phyloP scores from a whole-genome alignment of 92 coral and sea anemone genomes.

The Paramuricea clavata region DNA sequence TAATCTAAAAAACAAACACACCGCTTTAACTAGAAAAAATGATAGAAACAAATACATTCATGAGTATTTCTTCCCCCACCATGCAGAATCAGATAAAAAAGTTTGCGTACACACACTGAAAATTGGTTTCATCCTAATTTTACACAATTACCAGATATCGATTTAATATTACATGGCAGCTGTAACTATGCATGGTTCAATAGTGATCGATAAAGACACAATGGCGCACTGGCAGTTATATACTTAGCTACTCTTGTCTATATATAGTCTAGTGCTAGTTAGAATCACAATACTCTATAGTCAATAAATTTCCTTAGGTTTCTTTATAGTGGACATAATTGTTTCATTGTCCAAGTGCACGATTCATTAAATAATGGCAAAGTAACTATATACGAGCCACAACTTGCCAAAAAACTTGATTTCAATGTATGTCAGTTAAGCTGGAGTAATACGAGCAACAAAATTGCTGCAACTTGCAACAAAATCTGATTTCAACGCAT shows the following conservation, averaged over 20 bases:
- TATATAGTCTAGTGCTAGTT: neutral
- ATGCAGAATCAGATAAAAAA: neutral
- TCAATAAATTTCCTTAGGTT: neutral
- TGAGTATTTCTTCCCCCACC: neutral
- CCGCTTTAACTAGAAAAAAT: too few relatives aligned
- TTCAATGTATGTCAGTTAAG: too few relatives aligned
- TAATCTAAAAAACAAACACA: neutral
- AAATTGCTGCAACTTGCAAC: too few relatives aligned
- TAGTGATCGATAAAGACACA: neutral
- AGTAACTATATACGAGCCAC: too few relatives aligned
- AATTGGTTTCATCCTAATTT: neutral
- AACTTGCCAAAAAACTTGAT: too few relatives aligned
- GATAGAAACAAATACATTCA: neutral
- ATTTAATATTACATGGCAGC: neutral
- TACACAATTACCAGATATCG: neutral
- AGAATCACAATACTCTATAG: neutral
- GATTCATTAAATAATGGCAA: too few relatives aligned
- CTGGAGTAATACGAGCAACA: too few relatives aligned
- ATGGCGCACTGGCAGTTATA: too few relatives aligned
- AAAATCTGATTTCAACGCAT: too few relatives aligned
- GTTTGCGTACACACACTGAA: neutral
- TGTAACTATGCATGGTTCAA: neutral
- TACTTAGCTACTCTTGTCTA: too few relatives aligned
- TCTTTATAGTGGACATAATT: neutral
- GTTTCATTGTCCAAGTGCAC: neutral